These are phyloP conservation scores for Pentalonia nigronervosa DNA, from an alignment of 1,140 invertebrate genomes.

Conservation along the genomic window DNA sequence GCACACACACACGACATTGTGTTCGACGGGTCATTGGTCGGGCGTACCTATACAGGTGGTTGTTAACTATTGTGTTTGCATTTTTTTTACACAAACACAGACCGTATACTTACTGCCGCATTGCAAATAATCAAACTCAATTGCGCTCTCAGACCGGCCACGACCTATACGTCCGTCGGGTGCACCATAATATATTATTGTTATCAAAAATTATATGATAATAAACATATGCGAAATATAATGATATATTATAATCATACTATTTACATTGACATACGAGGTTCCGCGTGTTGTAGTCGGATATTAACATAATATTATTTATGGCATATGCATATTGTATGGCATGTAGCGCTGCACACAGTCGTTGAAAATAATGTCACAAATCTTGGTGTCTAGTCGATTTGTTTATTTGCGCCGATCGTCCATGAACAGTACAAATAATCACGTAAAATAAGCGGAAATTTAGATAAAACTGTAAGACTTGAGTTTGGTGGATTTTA, in stretches of 20 bases:
- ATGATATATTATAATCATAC: too few species aligned
- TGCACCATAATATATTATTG: background rate
- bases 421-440: too few species aligned
- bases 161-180: background rate
- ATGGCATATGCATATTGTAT: too few species aligned
- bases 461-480: too few species aligned
- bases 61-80: constrained; percentile 6
- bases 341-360: background rate
- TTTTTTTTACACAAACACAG: background rate
- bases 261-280: background rate
- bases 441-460: too few species aligned
- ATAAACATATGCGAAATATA: too few species aligned
- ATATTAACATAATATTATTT: background rate
- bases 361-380: background rate
- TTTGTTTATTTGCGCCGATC: too few species aligned
- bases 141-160: background rate
- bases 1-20: background rate
- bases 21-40: constrained; percentile 27
- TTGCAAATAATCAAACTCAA: background rate
- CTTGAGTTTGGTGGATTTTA: too few species aligned
- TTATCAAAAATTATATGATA: background rate
- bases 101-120: background rate
- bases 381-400: background rate
- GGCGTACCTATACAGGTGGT: background rate
- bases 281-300: background rate